A percentile compares a stretch with the other conserved stretches of the same genome.
Evolutionary conservation across 2,888 invertebrate genomes (phyloP).

Genomic region (Lordiphosa fenestrarum): DNA sequence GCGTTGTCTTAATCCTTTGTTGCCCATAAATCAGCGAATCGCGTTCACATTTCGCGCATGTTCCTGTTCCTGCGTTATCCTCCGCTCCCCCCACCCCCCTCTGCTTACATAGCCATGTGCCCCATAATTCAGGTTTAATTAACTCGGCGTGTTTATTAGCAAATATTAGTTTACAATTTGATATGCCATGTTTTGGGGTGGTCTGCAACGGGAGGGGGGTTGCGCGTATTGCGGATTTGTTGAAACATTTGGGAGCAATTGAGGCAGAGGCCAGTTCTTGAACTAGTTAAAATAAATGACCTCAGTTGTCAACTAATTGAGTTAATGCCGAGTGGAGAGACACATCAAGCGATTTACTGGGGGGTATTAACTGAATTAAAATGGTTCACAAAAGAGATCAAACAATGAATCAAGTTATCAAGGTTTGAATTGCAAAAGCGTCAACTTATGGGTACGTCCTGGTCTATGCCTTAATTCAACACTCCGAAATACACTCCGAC

Average conservation of each 20-base stretch:
- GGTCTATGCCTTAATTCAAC: too few relatives aligned
- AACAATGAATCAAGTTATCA: too few relatives aligned
- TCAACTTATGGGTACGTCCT: too few relatives aligned
- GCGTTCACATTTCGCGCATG: slow-evolving; percentile 59
- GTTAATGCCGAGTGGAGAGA: too few relatives aligned
- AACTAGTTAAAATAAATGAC: too few relatives aligned
- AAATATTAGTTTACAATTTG: slow-evolving; percentile 78
- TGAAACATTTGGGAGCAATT: slow-evolving; percentile 16
- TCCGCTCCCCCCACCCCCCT: not conserved
- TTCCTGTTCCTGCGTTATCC: slow-evolving; percentile 46
- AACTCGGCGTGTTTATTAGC: slow-evolving; percentile 77
- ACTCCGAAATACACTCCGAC: too few relatives aligned
- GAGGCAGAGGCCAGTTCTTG: slow-evolving; percentile 6
- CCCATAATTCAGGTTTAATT: slow-evolving; percentile 78
- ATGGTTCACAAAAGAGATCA: too few relatives aligned
- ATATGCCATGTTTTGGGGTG: slow-evolving; percentile 47
- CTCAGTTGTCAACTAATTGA: too few relatives aligned
- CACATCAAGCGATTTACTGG: too few relatives aligned
- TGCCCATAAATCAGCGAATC: slow-evolving; percentile 76
- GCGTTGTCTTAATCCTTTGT: slow-evolving; percentile 70
- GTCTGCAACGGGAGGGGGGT: slow-evolving; percentile 3
- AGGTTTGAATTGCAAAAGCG: too few relatives aligned
- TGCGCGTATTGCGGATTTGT: slow-evolving; percentile 19
- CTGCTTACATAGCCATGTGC: slow-evolving; percentile 47
- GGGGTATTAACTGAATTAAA: too few relatives aligned